phyloP scores from a whole-genome alignment of 2,113 vertebrate genomes.

The Hiodon alosoides region DNA sequence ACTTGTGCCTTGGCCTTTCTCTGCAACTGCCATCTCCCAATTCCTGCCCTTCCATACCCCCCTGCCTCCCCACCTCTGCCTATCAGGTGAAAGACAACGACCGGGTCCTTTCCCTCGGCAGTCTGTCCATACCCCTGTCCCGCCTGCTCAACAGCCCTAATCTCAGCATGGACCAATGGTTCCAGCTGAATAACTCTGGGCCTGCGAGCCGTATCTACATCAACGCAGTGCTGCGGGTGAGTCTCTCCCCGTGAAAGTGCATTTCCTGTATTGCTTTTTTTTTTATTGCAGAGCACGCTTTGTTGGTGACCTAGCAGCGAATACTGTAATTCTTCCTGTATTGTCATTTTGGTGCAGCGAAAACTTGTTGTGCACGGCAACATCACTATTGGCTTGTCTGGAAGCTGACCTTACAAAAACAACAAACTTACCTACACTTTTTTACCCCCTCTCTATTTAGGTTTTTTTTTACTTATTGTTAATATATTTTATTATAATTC shows the following conservation, averaged over 20 bases:
- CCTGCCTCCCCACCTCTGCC: background rate
- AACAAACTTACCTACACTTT: too few species aligned
- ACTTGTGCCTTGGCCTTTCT: background rate
- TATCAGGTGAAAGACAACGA: slow-evolving; percentile 84
- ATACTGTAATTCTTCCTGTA: too few species aligned
- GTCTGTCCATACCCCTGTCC: slow-evolving; percentile 66
- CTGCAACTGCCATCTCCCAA: background rate
- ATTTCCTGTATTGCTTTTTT: too few species aligned
- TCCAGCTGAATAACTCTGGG: slow-evolving; percentile 74
- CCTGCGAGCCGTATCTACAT: slow-evolving; percentile 74
- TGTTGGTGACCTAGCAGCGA: too few species aligned
- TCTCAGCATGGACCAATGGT: slow-evolving; percentile 82
- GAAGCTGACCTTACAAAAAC: too few species aligned
- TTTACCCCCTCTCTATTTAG: too few species aligned
- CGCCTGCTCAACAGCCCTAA: slow-evolving; percentile 67
- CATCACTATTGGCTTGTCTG: too few species aligned
- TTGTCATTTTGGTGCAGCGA: too few species aligned
- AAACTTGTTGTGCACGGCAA: too few species aligned
- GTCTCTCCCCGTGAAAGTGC: slow-evolving; percentile 15
- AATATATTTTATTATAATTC: too few species aligned
- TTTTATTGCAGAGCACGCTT: too few species aligned
- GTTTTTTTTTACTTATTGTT: too few species aligned
- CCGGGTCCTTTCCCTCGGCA: slow-evolving; percentile 69
- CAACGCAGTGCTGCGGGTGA: slow-evolving; percentile 78
- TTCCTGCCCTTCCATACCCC: background rate